These are phyloP conservation scores for Drosophila nebulosa DNA, from an alignment of 1,140 invertebrate species.

Conservation along the genomic window DNA sequence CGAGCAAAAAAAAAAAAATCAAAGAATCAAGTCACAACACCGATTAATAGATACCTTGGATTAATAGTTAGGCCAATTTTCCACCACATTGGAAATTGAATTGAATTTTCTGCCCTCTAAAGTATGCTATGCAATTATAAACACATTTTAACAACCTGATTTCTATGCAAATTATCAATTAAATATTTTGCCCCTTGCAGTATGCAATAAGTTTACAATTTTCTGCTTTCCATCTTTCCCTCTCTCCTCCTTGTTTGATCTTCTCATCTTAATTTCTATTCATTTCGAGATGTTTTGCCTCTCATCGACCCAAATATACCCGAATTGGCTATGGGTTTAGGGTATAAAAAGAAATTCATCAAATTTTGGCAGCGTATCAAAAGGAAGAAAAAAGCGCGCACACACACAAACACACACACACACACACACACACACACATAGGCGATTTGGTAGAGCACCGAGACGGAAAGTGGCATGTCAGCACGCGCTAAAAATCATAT, in stretches of 20 bases:
- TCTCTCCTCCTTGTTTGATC: too few relatives aligned
- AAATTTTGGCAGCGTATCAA: conserved; percentile 67
- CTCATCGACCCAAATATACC: background rate
- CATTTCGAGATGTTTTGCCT: too few relatives aligned
- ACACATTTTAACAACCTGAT: background rate
- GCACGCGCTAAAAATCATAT: conserved; percentile 36
- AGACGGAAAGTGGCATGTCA: conserved; percentile 69
- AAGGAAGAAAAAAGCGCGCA: conserved; percentile 23
- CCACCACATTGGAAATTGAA: background rate
- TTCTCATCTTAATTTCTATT: too few relatives aligned
- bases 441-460: background rate
- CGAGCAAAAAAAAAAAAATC: conserved; percentile 67
- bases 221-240: too few relatives aligned
- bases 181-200: background rate
- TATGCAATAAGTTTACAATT: too few relatives aligned
- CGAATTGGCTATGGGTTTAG: background rate
- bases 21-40: background rate
- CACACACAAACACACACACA: background rate
- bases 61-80: too few relatives aligned
- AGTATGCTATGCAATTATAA: background rate
- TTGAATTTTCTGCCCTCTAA: background rate
- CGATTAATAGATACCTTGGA: background rate
- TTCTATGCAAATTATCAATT: too few relatives aligned
- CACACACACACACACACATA: background rate
- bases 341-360: conserved; percentile 62